Percentiles rank a stretch among this genome's conserved stretches.
Conservation (phyloP, 2,113 vertebrate genomes). For the Actenoides lindsayi region DNA sequence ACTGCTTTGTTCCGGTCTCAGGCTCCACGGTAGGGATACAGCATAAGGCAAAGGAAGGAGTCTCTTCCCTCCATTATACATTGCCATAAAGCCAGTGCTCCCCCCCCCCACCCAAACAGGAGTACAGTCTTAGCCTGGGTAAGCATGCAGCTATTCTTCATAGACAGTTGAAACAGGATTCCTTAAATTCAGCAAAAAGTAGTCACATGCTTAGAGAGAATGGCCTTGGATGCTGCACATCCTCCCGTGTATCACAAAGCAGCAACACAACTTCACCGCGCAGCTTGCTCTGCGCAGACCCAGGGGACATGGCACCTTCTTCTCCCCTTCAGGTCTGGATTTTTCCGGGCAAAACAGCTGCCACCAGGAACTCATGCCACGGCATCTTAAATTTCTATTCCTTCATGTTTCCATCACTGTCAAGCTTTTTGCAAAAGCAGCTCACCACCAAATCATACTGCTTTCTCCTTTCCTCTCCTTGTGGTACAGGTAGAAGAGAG, state of each 20-base stretch:
- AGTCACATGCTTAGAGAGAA: background rate
- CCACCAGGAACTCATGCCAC: background rate
- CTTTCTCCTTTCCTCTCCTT: background rate
- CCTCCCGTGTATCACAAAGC: background rate
- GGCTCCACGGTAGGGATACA: background rate
- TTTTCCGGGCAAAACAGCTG: background rate
- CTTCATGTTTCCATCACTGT: background rate
- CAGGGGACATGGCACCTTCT: background rate
- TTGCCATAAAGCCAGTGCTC: background rate
- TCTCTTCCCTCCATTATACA: background rate
- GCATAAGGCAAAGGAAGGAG: background rate
- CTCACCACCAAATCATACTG: background rate
- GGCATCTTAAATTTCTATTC: background rate
- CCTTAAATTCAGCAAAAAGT: background rate
- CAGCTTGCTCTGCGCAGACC: background rate
- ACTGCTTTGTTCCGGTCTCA: background rate
- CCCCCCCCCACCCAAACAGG: background rate
- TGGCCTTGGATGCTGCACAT: background rate
- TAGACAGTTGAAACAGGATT: background rate
- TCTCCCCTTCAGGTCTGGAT: background rate
- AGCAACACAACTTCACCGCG: background rate
- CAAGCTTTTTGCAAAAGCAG: background rate
- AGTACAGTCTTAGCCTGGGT: background rate
- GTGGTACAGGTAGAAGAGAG: background rate
- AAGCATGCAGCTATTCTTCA: background rate